Evolutionary conservation across 92 coral and sea anemone genomes (phyloP), one percentile per base, ranked within the genome.

Genomic region (Parazoanthus swiftii): DNA sequence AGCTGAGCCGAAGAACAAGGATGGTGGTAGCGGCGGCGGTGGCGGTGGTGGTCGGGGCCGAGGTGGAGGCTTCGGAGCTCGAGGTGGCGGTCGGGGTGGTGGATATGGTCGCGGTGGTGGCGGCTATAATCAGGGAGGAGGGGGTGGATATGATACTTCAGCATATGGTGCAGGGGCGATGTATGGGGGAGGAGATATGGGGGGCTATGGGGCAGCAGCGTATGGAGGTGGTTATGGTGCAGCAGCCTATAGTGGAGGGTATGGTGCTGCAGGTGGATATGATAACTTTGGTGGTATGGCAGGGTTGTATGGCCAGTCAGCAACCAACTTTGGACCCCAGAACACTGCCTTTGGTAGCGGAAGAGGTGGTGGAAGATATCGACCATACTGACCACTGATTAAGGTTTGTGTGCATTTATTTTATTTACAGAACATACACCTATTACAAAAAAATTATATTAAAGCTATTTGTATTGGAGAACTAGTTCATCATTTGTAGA

Each of bases 1-100:
- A 74, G 93, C 95, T 6, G 94, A 91, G 37, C 92, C 93, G 21
- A 89, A 89, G 71, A 93, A 90, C 35, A 74, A 77, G 8, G 92
- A 91, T 3, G 91, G 90, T 23, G 70, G 88, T 80, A 74, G 88
- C 9, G 79, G 88, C 9, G 79, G 90, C 56, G 89, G 91, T 9
- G 85, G 90, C 23, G 80, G 92, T 1, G 78, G 91, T 1, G 90
- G 94, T 21, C 77, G 93, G 73, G 74, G 89, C 8, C 21, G 85
- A 36, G 82, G 58, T 29, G 88, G 81, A 8, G 50, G 85, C 36
- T 51, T 74, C 2, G 88, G 80, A 20, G 75, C 23, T 18, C 79
- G 88, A 0, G 90, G 90, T 38, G 89, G 90, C 43, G 85, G 80
- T 48, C 76, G 90, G 35, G 90, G 92, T 6, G 88, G 89, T 51